Base-by-base conservation (phyloP, 1,140 invertebrate species). In the Leptonema lineaticorne region DNA sequence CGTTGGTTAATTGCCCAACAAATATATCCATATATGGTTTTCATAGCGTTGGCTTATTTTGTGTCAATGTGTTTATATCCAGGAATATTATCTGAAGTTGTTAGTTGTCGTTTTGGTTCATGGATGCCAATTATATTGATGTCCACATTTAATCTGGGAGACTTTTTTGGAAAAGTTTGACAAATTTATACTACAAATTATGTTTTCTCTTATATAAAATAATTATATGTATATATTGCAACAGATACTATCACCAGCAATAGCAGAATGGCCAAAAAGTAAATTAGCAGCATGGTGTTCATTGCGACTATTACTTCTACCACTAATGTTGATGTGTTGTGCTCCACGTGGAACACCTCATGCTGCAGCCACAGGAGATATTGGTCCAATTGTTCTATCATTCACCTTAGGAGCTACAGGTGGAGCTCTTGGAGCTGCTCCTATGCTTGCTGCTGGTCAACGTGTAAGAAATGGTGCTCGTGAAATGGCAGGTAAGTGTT, bases 111-210 rank as follows among this genome's bases (percentile, higher is more conserved):
- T 20, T 87, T 93, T 24, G 87, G 87, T 6, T 88, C 88, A 1
- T 96, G 94, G 93, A 94, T 95, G 92, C 93, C 93, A 0, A 92
- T 96, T 1, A 83, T 95, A 14, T 80, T 96, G 27, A 95, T 96
- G 92, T 89, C 92, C 7, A 83, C 89, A 0, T 96, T 96, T 74
- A 96, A 96, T 75, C 83, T 89, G 1, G 89, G 90, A 48, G 94
- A 96, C 81, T 86, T 95, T 6, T 81, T 94, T 66, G 94, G 92
- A 73, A 94, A 94, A 82, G 90, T 92, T n/a, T n/a, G 16, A 41
- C 2, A 14, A 2, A 2, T 63, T n/a, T 6, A 63, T 63, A 46
- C 5, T 37, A 37, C 14, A 37, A 16, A 9, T 57, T 28, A 57
- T 26, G 20, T 8, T 27, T 9, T 57, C 9, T 24, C 5, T 24